phyloP scores from a whole-genome alignment of 1,140 invertebrate species.

The Drusus annulatus region DNA sequence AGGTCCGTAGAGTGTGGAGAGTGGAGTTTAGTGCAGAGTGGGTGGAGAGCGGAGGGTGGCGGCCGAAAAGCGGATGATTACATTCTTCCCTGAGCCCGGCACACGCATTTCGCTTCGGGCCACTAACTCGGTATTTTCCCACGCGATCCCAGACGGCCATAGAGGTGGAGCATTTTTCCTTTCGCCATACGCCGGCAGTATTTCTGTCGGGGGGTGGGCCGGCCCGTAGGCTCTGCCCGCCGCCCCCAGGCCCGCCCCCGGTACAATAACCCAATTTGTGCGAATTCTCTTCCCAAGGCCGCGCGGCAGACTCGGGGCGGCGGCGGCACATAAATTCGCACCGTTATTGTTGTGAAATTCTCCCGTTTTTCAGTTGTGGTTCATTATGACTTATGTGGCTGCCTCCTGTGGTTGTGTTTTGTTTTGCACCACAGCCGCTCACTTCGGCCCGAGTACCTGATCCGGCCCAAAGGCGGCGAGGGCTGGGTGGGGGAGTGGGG shows the following conservation, averaged over 20 bases:
- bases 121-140: constrained; percentile 53
- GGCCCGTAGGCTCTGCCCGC: constrained; percentile 7
- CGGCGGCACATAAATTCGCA: constrained; percentile 56
- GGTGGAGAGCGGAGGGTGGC: neutral
- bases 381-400: constrained; percentile 42
- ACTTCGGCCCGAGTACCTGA: constrained; percentile 5
- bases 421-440: constrained; percentile 38
- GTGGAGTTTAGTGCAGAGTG: too few species aligned
- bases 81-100: constrained; percentile 39
- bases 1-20: too few species aligned
- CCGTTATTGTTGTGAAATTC: constrained; percentile 56
- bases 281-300: constrained; percentile 58
- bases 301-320: constrained; percentile 53
- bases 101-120: constrained; percentile 37
- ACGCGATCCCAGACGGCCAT: constrained; percentile 54
- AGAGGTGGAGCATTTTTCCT: constrained; percentile 48
- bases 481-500: too few species aligned
- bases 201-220: constrained; percentile 6
- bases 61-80: constrained; percentile 43
- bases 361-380: constrained; percentile 48
- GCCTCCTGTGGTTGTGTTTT: constrained; percentile 27
- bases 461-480: neutral
- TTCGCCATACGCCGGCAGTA: constrained; percentile 45
- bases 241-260: constrained; percentile 37
- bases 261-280: constrained; percentile 60